A percentile compares a stretch with the other conserved stretches of the same genome.
phyloP scores from a whole-genome alignment of 30 jellyfish, hydroid and myxozoan species.

The Turritopsis rubra region DNA sequence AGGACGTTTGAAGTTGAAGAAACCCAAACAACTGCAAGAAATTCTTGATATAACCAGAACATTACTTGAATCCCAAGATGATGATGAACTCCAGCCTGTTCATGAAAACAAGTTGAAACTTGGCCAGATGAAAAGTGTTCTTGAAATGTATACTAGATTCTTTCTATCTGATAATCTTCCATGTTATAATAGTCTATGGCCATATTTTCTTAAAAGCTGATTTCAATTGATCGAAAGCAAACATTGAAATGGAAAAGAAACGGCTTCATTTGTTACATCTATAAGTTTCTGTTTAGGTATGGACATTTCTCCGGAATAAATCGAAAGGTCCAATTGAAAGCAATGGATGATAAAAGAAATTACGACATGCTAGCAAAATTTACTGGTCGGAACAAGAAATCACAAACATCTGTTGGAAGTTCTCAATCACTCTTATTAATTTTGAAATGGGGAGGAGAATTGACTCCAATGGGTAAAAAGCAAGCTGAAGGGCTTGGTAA shows the following conservation, averaged over 20 bases:
- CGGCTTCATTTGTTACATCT: background rate
- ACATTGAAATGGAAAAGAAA: too few species aligned
- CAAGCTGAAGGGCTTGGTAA: slow-evolving; percentile 96
- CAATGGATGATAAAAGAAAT: slow-evolving; percentile 88
- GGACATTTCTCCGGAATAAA: slow-evolving; percentile 95
- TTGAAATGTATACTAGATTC: slow-evolving; percentile 66
- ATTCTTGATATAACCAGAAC: slow-evolving; percentile 87
- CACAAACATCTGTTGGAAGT: slow-evolving; percentile 49
- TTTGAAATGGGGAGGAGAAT: slow-evolving; percentile 97
- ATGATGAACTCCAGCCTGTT: slow-evolving; percentile 19
- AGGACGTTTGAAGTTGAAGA: slow-evolving; percentile 84
- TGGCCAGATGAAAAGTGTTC: slow-evolving; percentile 94
- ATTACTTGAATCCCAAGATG: slow-evolving; percentile 48
- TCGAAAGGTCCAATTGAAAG: slow-evolving; percentile 80
- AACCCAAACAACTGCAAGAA: slow-evolving; percentile 93
- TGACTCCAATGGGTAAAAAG: slow-evolving; percentile 90
- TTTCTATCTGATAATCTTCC: background rate
- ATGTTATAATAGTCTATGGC: too few species aligned
- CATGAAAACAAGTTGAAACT: slow-evolving; percentile 82
- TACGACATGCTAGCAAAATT: slow-evolving; percentile 71
- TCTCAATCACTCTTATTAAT: slow-evolving; percentile 61
- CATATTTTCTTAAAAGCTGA: too few species aligned
- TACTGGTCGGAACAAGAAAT: slow-evolving; percentile 71
- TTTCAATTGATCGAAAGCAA: too few species aligned
- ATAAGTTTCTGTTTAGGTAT: slow-evolving; percentile 43